These are phyloP conservation scores for Stenoptilia bipunctidactyla DNA, from an alignment of 2,888 invertebrate genomes.

Conservation along the genomic window DNA sequence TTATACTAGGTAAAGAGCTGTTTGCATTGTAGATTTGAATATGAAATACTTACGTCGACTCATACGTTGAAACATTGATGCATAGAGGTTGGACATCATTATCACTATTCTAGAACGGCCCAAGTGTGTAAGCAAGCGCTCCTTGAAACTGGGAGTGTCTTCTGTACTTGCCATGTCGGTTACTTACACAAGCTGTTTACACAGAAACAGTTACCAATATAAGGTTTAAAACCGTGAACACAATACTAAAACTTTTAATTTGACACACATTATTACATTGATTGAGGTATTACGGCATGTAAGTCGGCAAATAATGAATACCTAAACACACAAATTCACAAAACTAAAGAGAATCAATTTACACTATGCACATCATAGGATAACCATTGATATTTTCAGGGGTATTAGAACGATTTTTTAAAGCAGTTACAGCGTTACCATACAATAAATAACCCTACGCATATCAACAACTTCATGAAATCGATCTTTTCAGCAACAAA, in stretches of 20 bases:
- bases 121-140: too few species aligned
- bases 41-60: conserved; percentile 48
- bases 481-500: neutral
- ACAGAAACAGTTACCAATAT: too few species aligned
- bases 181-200: too few species aligned
- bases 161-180: too few species aligned
- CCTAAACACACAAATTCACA: too few species aligned
- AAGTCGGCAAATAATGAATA: neutral
- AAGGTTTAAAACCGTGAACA: neutral
- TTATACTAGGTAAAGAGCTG: too few species aligned
- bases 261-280: conserved; percentile 66
- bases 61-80: conserved; percentile 63
- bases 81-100: conserved; percentile 52
- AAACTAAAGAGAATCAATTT: conserved; percentile 9
- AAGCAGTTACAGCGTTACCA: neutral
- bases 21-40: too few species aligned
- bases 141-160: too few species aligned
- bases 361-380: neutral
- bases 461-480: conserved; percentile 3
- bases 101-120: too few species aligned
- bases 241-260: conserved; percentile 25
- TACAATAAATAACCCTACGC: too few species aligned
- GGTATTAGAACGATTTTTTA: neutral
- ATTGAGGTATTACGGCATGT: conserved; percentile 11
- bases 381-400: neutral